Conservation (phyloP, 2,888 invertebrate species). For the Cynaeus angustus region DNA sequence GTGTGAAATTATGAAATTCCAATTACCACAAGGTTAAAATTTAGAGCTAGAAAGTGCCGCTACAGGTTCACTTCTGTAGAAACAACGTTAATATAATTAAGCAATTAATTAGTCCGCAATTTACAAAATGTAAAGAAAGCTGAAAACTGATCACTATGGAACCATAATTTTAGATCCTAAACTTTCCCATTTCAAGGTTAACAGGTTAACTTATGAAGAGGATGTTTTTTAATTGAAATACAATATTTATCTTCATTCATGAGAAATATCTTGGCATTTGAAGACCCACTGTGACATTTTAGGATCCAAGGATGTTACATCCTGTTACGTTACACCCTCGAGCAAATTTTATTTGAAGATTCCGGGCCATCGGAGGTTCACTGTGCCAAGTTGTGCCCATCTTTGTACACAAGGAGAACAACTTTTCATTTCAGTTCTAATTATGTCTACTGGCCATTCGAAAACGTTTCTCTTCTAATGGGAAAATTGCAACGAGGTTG, state of each 20-base stretch:
- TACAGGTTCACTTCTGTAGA: conserved; percentile 27
- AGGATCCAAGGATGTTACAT: conserved; percentile 22
- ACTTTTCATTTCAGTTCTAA: conserved; percentile 63
- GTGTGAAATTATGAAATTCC: conserved; percentile 9
- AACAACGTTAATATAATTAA: conserved; percentile 18
- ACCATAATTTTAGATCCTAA: conserved; percentile 8
- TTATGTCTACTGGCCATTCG: conserved; percentile 50
- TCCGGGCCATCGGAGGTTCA: conserved; percentile 11
- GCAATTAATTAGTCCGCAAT: conserved; percentile 22
- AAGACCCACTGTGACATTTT: conserved; percentile 22
- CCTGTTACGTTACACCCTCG: conserved; percentile 9
- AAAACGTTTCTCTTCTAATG: conserved; percentile 15
- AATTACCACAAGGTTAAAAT: conserved; percentile 31
- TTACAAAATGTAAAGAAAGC: neutral
- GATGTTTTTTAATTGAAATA: neutral
- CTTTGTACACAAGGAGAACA: conserved; percentile 64
- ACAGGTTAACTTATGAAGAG: neutral
- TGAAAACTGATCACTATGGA: conserved; percentile 1
- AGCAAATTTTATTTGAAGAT: conserved; percentile 15
- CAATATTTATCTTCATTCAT: conserved; percentile 14
- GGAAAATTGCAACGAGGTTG: conserved; percentile 8
- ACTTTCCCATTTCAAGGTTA: conserved; percentile 16
- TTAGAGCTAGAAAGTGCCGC: conserved; percentile 28
- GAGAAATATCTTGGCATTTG: conserved; percentile 8
- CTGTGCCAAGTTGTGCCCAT: conserved; percentile 22